Conservation (phyloP, 2,113 vertebrate species). For the Erythrolamprus reginae region DNA sequence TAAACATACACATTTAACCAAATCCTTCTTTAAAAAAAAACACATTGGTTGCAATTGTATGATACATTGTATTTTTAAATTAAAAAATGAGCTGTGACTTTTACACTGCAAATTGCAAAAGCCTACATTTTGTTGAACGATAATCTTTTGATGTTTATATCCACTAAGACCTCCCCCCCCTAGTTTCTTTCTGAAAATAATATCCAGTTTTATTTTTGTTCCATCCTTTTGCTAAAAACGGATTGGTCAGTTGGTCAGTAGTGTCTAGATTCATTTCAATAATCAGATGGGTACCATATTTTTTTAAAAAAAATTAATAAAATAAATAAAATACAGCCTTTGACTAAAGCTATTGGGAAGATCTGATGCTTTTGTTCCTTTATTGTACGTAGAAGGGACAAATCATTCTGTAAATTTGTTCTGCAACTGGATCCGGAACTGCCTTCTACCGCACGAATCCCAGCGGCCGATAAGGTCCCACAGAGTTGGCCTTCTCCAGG, state of each 20-base stretch:
- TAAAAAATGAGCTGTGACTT: not conserved
- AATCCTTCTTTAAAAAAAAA: not conserved
- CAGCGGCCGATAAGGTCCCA: too few relatives aligned
- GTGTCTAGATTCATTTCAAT: not conserved
- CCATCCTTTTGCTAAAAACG: not conserved
- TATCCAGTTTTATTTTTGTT: not conserved
- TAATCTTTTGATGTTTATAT: not conserved
- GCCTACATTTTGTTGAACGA: not conserved
- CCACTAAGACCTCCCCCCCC: not conserved
- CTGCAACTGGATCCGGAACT: not conserved
- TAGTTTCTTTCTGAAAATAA: not conserved
- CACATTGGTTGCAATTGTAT: not conserved
- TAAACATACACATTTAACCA: not conserved
- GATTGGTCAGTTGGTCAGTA: not conserved
- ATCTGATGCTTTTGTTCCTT: not conserved
- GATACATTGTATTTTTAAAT: not conserved
- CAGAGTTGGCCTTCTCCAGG: too few relatives aligned
- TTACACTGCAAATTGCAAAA: not conserved
- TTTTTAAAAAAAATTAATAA: too few relatives aligned
- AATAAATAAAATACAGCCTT: not conserved
- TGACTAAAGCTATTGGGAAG: not conserved
- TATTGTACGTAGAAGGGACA: not conserved
- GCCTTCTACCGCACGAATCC: too few relatives aligned
- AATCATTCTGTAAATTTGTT: not conserved
- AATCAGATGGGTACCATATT: not conserved